Conservation (phyloP, 2,888 invertebrate genomes). For the Chymomyza amoena region DNA sequence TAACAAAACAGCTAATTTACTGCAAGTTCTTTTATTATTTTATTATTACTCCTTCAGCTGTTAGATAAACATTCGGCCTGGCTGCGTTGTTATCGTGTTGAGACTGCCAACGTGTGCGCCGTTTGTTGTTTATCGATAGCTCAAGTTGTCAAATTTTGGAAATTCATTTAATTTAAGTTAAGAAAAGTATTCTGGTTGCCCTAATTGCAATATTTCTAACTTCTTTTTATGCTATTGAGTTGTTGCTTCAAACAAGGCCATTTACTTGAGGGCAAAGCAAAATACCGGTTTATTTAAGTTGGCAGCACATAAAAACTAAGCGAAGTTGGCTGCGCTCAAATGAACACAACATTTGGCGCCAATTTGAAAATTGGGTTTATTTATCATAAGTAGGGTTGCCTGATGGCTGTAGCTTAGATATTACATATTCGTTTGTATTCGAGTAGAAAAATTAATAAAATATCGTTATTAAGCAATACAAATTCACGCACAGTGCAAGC, state of each 20-base stretch:
- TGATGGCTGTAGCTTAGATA: not conserved
- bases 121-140: not conserved
- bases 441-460: too few species aligned
- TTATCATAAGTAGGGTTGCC: too few species aligned
- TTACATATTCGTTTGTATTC: too few species aligned
- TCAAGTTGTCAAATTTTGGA: too few species aligned
- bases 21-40: not conserved
- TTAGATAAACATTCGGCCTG: conserved; percentile 38
- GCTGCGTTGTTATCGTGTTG: not conserved
- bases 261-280: not conserved
- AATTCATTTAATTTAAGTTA: too few species aligned
- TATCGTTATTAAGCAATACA: too few species aligned
- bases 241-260: too few species aligned
- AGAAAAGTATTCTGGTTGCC: too few species aligned
- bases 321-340: conserved; percentile 29
- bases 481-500: too few species aligned
- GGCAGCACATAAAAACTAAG: conserved; percentile 7
- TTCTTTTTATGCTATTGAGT: too few species aligned
- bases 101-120: not conserved
- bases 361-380: not conserved
- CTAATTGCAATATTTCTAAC: too few species aligned
- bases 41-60: conserved; percentile 44
- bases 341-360: not conserved
- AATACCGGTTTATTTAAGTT: conserved; percentile 2
- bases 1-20: conserved; percentile 16